Evolutionary conservation across 2,797 vertebrate genomes (phyloP).

Genomic region (Avahi laniger): DNA sequence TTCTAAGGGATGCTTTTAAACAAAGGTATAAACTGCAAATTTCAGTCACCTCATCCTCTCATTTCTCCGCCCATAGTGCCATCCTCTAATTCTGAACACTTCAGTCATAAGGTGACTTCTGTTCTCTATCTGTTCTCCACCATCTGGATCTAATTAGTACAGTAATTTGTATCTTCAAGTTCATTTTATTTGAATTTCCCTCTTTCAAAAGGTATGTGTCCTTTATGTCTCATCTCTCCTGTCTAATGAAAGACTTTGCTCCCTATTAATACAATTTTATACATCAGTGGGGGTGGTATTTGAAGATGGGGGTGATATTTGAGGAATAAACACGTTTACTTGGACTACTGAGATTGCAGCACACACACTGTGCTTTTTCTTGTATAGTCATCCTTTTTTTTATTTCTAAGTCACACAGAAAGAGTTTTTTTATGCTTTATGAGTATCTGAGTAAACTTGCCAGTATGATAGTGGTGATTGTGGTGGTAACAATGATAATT

Average conservation of each 20-base stretch:
- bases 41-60: background rate
- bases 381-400: background rate
- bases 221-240: conserved; percentile 12
- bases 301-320: background rate
- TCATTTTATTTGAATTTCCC: background rate
- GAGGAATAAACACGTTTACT: background rate
- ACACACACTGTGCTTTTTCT: background rate
- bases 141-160: background rate
- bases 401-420: background rate
- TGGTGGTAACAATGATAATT: background rate
- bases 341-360: background rate
- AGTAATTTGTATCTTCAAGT: background rate
- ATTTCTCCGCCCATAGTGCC: background rate
- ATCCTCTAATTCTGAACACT: background rate
- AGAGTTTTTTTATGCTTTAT: background rate
- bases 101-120: background rate
- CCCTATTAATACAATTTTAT: background rate
- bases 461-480: background rate
- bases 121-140: background rate
- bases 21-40: background rate
- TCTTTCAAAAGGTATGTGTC: background rate
- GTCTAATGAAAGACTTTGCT: background rate
- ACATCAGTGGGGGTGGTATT: background rate
- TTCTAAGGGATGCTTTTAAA: background rate
- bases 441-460: background rate